Evolutionary conservation across 2,797 vertebrate genomes (phyloP).

Genomic region (Lindbergichthys nudifrons): DNA sequence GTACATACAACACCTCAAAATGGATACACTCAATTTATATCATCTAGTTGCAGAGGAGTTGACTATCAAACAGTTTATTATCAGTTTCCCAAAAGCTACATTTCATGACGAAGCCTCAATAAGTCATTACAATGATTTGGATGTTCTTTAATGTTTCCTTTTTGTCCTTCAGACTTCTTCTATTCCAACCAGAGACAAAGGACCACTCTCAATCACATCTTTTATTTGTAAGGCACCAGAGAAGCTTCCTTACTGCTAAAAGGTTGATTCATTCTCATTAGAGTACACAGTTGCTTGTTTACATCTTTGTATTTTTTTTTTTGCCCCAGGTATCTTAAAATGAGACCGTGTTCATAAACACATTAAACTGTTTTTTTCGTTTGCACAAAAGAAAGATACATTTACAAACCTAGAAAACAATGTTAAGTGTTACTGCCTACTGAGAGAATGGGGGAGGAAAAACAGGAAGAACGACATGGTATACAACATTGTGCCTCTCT

Average conservation of each 20-base stretch:
- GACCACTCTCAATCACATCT: constrained; percentile 81
- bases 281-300: constrained; percentile 83
- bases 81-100: constrained; percentile 3
- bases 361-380: constrained; percentile 78
- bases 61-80: not conserved
- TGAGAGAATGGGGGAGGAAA: constrained; percentile 60
- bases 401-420: constrained; percentile 84
- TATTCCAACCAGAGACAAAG: constrained; percentile 22
- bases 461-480: constrained; percentile 61
- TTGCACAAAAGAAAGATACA: constrained; percentile 78
- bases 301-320: constrained; percentile 65
- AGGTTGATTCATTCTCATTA: constrained; percentile 83
- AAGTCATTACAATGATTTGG: not conserved
- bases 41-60: not conserved
- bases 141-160: not conserved
- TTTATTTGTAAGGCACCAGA: constrained; percentile 92
- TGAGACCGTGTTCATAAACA: constrained; percentile 82
- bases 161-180: constrained; percentile 1
- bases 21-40: not conserved
- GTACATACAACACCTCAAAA: too few species aligned
- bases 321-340: constrained; percentile 70
- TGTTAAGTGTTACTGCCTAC: constrained; percentile 76
- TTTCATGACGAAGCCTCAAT: not conserved
- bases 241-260: constrained; percentile 90
- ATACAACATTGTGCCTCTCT: constrained; percentile 79